Evolutionary conservation across 2,888 invertebrate species (phyloP).

Genomic region (Trachelus troglodyta): DNA sequence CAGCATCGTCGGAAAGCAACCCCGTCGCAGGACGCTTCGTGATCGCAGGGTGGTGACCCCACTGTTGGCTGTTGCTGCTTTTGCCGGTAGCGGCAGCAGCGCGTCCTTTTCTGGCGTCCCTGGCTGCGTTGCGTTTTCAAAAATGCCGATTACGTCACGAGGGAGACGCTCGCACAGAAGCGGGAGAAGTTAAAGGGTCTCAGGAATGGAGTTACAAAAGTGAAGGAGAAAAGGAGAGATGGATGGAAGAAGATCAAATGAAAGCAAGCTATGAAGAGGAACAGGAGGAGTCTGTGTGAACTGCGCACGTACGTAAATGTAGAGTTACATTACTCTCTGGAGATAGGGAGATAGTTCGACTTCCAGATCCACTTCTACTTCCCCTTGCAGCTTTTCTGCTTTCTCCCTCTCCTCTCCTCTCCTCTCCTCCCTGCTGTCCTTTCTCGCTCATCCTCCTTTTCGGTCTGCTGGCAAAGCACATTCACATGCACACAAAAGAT

Average conservation of each 20-base stretch:
- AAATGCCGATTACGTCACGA: background rate
- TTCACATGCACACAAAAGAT: background rate
- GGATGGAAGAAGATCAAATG: constrained; percentile 9
- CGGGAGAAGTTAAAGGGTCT: background rate
- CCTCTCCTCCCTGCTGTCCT: background rate
- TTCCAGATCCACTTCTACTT: background rate
- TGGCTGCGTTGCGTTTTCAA: background rate
- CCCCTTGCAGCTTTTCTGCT: background rate
- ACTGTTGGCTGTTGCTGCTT: background rate
- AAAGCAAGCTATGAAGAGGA: constrained; percentile 11
- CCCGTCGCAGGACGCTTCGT: too few species aligned
- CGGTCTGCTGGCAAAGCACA: background rate
- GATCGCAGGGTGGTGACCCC: background rate
- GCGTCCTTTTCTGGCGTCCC: background rate
- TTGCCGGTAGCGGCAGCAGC: background rate
- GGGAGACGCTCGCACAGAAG: background rate
- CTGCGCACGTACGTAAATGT: background rate
- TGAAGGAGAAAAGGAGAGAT: background rate
- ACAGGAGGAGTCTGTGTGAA: background rate
- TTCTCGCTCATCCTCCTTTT: background rate
- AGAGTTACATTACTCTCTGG: background rate
- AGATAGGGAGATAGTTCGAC: background rate
- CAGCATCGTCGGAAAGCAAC: too few species aligned
- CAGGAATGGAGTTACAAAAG: background rate
- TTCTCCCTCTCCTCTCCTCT: background rate